phyloP scores from a whole-genome alignment of 2,113 vertebrate species.

The Mungos mungo region DNA sequence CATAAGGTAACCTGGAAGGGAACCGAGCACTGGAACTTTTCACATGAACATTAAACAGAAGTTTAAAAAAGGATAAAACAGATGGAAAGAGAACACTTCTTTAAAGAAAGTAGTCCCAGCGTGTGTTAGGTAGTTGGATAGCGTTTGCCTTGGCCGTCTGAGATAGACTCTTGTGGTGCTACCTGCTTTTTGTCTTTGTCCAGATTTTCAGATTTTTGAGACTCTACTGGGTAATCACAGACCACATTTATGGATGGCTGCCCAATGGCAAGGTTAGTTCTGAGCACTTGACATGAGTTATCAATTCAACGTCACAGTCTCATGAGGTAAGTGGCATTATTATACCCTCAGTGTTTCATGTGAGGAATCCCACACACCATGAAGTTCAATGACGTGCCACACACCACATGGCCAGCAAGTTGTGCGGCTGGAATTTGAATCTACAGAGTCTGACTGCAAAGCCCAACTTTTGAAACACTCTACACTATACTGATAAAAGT shows the following conservation, averaged over 20 bases:
- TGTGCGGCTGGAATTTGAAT: not conserved
- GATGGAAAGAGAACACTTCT: not conserved
- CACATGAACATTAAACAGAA: not conserved
- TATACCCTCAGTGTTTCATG: not conserved
- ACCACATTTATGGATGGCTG: not conserved
- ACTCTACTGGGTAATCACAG: not conserved
- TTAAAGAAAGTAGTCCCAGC: not conserved
- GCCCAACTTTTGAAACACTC: not conserved
- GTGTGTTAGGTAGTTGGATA: not conserved
- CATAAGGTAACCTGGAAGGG: not conserved
- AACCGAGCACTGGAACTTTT: not conserved
- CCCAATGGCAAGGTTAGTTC: not conserved
- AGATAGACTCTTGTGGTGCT: not conserved
- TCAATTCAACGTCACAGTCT: not conserved
- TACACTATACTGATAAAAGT: not conserved
- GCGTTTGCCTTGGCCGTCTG: not conserved
- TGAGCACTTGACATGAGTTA: not conserved
- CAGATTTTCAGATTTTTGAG: not conserved
- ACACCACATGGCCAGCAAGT: not conserved
- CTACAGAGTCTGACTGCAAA: not conserved
- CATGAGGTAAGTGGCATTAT: not conserved
- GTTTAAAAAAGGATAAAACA: not conserved
- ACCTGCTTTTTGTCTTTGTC: not conserved
- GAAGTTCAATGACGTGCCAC: not conserved
- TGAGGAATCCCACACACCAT: not conserved